Evolutionary conservation across 2,113 vertebrate genomes (phyloP), one percentile per base, ranked within the genome.

Genomic region (Todiramphus saurophagus): DNA sequence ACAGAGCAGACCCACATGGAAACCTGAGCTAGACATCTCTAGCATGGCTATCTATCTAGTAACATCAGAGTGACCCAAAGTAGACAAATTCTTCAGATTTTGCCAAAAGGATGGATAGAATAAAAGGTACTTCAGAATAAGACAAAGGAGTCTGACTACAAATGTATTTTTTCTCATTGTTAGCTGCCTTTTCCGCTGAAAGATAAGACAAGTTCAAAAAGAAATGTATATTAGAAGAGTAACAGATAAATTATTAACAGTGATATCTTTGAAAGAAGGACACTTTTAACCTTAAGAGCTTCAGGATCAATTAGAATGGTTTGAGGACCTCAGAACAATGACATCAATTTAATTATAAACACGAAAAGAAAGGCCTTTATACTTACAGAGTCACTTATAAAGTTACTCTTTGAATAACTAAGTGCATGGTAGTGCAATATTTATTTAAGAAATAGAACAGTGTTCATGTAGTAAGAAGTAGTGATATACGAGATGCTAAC

Each of bases 241-340:
- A 88, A 80, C 27, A 83, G 39, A 81, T 93, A 79, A 88, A 93
- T 91, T 77, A 94, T 96, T 96, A 58, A 96, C 89, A 72, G 12
- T 2, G 9, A 1, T 78, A 31, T 75, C 76, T 91, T 75, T 78
- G 73, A 94, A 95, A 89, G n/a, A 63, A 27, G 31, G 8, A 44
- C 83, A 83, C 85, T 94, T 88, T 50, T 86, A 82, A 93, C 79
- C 82, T 70, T 59, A 63, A 64, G 60, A 90, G 28, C 46, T 91
- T 77, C 56, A 78, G 43, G 79, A 95, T 77, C 90, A 90, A 55
- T 89, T 80, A 83, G 58, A 88, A 87, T 33, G 41, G 67, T 79
- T 92, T 1, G 10, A 90, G 85, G 56, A 83, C 56, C 46, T 73
- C 28, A 39, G 51, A 93, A 74, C 11, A 83, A 59, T 16, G 41